These are phyloP conservation scores for Phytoseiulus persimilis DNA, from an alignment of 2,888 invertebrate species.

Conservation along the genomic window DNA sequence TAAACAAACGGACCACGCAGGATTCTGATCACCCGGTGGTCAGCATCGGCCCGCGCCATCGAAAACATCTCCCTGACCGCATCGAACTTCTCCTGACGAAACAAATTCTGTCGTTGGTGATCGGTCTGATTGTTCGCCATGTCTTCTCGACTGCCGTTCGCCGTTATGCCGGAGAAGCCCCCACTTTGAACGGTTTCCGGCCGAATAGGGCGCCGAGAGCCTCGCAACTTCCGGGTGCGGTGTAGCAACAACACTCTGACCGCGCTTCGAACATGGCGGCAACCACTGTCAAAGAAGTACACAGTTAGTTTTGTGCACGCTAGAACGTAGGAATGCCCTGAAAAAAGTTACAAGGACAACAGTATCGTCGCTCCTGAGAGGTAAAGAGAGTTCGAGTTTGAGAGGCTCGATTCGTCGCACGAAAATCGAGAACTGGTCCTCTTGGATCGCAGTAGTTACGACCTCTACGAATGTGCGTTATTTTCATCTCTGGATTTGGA, in stretches of 20 bases:
- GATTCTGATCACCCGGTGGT: not conserved
- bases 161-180: no score
- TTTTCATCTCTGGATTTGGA: not conserved
- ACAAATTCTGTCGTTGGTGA: not conserved
- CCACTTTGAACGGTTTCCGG: not conserved
- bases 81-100: not conserved
- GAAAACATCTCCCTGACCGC: not conserved
- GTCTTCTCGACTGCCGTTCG: not conserved
- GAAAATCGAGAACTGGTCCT: not conserved
- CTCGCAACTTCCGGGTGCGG: not conserved
- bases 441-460: not conserved
- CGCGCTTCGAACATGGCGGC: slow-evolving; percentile 17
- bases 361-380: not conserved
- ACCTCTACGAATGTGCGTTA: not conserved
- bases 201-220: not conserved
- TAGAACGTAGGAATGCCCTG: not conserved
- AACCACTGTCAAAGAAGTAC: slow-evolving; percentile 37
- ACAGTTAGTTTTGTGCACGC: not conserved
- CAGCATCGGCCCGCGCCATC: not conserved
- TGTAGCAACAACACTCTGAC: not conserved
- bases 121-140: not conserved
- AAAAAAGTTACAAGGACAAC: not conserved
- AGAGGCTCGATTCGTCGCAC: not conserved
- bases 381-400: not conserved
- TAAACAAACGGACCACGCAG: not conserved